Conservation (phyloP, 2,113 vertebrate species). For the Daphoenositta chrysoptera region DNA sequence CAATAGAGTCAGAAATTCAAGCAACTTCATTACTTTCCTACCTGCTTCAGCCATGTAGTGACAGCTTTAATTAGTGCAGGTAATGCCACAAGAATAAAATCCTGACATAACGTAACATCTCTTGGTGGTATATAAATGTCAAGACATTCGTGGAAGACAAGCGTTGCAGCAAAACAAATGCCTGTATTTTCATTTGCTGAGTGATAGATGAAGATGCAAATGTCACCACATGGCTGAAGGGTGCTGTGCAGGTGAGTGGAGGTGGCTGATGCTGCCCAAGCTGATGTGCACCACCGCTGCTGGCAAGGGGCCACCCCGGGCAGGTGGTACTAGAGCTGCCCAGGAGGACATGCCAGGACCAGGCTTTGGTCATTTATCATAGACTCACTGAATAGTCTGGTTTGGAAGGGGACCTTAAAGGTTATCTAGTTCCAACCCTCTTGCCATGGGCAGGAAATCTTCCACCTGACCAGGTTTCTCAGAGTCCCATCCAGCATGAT, state of each 20-base stretch:
- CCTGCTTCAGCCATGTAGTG: background rate
- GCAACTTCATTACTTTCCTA: background rate
- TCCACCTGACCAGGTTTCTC: background rate
- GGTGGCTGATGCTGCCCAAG: background rate
- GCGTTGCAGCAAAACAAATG: conserved; percentile 3
- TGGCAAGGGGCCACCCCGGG: fast-evolving
- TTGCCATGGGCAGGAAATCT: background rate
- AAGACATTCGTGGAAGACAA: conserved; percentile 27
- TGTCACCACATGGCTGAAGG: conserved; percentile 31
- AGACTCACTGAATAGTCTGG: background rate
- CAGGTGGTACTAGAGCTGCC: background rate
- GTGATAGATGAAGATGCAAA: conserved; percentile 16
- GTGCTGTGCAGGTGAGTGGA: background rate
- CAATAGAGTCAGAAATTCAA: background rate
- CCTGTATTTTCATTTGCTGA: background rate
- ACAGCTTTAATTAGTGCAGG: conserved; percentile 33
- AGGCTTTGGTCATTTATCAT: background rate
- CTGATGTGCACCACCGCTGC: fast-evolving
- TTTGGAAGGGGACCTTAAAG: background rate
- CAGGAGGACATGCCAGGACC: background rate
- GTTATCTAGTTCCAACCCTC: background rate
- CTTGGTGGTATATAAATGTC: conserved; percentile 42
- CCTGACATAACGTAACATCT: background rate
- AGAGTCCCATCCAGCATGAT: background rate
- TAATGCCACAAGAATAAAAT: conserved; percentile 48